Conservation (phyloP, 1,140 invertebrate species). For the Drosophila santomea region DNA sequence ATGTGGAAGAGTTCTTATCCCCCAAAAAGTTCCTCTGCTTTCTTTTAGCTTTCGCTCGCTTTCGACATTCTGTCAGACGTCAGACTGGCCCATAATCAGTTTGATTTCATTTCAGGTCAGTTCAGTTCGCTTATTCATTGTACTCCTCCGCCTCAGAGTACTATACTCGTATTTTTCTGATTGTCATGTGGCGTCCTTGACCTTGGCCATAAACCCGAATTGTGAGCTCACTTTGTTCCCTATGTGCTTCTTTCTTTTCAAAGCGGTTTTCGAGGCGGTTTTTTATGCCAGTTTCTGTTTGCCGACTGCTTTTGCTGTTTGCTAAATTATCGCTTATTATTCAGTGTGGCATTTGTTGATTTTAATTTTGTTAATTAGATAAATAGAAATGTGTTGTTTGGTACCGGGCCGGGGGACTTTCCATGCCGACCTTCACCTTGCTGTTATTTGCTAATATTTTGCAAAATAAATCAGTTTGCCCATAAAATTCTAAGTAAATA, state of each 20-base stretch:
- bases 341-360: conserved; percentile 55
- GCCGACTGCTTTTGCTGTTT: conserved; percentile 31
- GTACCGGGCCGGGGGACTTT: conserved; percentile 15
- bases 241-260: conserved; percentile 39
- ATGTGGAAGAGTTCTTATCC: not conserved
- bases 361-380: conserved; percentile 76
- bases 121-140: conserved; percentile 38
- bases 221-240: conserved; percentile 39
- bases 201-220: conserved; percentile 73
- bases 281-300: conserved; percentile 8
- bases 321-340: conserved; percentile 70
- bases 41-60: conserved; percentile 5
- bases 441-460: conserved; percentile 36
- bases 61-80: conserved; percentile 40
- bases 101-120: conserved; percentile 45
- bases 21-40: not conserved
- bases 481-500: conserved; percentile 67
- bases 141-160: not conserved
- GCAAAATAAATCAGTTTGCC: conserved; percentile 55
- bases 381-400: conserved; percentile 56
- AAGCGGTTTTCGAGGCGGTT: conserved; percentile 49
- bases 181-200: conserved; percentile 64
- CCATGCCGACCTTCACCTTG: conserved; percentile 26
- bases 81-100: conserved; percentile 49
- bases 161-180: conserved; percentile 17